Evolutionary conservation across 2,888 invertebrate species (phyloP), one percentile per base, ranked within the genome.

Genomic region (Caenorhabditis wallacei): DNA sequence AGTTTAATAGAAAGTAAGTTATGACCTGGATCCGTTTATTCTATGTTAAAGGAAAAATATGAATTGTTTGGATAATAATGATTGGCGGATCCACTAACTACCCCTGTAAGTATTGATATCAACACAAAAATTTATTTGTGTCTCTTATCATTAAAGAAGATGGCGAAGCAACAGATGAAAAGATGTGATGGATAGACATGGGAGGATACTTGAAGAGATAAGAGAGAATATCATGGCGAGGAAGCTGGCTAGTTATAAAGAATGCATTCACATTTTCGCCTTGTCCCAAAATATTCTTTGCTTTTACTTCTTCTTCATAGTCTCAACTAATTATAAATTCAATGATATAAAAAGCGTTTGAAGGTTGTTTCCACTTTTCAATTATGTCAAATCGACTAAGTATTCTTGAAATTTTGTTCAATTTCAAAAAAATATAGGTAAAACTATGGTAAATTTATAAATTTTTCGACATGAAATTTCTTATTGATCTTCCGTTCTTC

Each of bases 211-310:
- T 46, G 56, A 56, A 24, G 56, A 69, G 56, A 69, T 56, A 57
- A 70, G 46, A 57, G 56, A 46, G 43, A 68, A 48, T 48, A 64
- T 64, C 48, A 35, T 64, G 26, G 40, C 8, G 56, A 57, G 26
- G 56, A 70, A 70, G 70, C 70, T 40, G 30, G 56, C 72, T 72
- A 40, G 72, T 74, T 74, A 74, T 74, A 74, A 74, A 74, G 74
- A 64, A 74, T 74, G 74, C 74, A 74, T 74, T 74, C 64, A 37
- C 51, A 51, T 64, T 51, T 61, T 46, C 43, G 43, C 59, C 20
- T 63, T 48, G 48, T 48, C 46, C 64, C 20, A 30, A 30, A 5
- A 8, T 8, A 40, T 40, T 40, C 40, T 13, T 13, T 40, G 5
- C 30, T 30, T 7, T 48, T n/a, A 51, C 64, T 35, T 4, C 11